Evolutionary conservation across 2,113 vertebrate genomes (phyloP).

Genomic region (Lycocorax pyrrhopterus): DNA sequence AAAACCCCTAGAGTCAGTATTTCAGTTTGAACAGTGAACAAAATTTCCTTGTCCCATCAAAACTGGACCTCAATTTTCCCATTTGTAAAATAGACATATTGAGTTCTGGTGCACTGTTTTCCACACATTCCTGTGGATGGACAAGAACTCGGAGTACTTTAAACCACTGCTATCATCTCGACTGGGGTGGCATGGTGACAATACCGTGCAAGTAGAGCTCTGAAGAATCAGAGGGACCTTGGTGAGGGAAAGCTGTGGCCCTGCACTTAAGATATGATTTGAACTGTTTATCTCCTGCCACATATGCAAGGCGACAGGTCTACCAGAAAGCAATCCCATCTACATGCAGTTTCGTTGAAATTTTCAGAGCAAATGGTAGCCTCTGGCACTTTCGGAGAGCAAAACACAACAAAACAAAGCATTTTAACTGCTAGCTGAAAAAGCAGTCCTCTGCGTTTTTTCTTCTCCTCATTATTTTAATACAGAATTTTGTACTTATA

Average conservation of each 20-base stretch:
- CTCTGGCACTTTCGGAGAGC: not conserved
- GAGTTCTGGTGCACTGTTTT: not conserved
- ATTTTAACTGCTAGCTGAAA: not conserved
- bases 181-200: not conserved
- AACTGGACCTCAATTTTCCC: not conserved
- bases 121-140: not conserved
- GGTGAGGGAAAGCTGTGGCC: not conserved
- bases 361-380: not conserved
- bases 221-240: not conserved
- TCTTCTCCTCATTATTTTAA: not conserved
- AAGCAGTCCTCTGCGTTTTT: not conserved
- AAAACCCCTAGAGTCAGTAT: not conserved
- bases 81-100: not conserved
- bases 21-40: not conserved
- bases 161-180: fast-evolving
- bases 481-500: not conserved
- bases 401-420: not conserved
- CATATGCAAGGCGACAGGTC: not conserved
- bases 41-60: not conserved
- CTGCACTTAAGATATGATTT: not conserved
- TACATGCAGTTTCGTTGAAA: not conserved
- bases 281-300: not conserved
- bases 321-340: not conserved
- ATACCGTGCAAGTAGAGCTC: not conserved
- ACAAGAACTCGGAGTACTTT: not conserved